Percentiles rank a stretch among this genome's conserved stretches.
phyloP scores from a whole-genome alignment of 1,140 invertebrate genomes.

The Mya arenaria region DNA sequence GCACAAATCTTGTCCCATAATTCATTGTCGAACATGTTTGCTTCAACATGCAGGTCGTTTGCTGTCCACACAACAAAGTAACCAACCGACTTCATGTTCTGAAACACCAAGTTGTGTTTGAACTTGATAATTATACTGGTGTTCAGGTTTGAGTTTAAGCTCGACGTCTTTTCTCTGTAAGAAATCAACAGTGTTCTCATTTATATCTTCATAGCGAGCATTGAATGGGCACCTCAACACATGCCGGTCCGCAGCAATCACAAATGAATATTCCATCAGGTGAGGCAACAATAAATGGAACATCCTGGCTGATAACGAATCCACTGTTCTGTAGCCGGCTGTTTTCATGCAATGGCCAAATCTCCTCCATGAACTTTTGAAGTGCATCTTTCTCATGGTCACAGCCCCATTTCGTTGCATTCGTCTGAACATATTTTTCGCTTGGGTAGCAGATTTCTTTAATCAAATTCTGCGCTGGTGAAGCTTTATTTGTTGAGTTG shows the following conservation, averaged over 20 bases:
- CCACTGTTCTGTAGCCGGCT: neutral
- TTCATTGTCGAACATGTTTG: neutral
- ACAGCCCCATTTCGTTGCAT: constrained; percentile 22
- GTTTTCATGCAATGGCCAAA: neutral
- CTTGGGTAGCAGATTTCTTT: constrained; percentile 24
- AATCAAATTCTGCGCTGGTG: constrained; percentile 1
- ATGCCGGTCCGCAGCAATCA: constrained; percentile 43
- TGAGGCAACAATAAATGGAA: constrained; percentile 46
- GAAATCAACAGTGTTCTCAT: no score
- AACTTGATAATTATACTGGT: no score
- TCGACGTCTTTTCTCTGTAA: no score
- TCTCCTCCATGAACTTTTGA: neutral
- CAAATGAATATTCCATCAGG: constrained; percentile 45
- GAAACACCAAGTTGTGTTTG: constrained; percentile 33
- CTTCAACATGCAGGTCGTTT: constrained; percentile 23
- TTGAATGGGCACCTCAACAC: no score
- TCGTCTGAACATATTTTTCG: neutral
- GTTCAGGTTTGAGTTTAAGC: no score
- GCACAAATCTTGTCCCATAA: neutral
- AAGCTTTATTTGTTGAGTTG: neutral
- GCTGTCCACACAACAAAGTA: constrained; percentile 52
- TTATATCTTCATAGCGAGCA: no score
- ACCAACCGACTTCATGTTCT: neutral
- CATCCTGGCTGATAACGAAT: constrained; percentile 5
- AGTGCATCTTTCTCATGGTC: constrained; percentile 5